These are phyloP conservation scores for Malurus splendens DNA, from an alignment of 2,797 vertebrate species.

Conservation along the genomic window DNA sequence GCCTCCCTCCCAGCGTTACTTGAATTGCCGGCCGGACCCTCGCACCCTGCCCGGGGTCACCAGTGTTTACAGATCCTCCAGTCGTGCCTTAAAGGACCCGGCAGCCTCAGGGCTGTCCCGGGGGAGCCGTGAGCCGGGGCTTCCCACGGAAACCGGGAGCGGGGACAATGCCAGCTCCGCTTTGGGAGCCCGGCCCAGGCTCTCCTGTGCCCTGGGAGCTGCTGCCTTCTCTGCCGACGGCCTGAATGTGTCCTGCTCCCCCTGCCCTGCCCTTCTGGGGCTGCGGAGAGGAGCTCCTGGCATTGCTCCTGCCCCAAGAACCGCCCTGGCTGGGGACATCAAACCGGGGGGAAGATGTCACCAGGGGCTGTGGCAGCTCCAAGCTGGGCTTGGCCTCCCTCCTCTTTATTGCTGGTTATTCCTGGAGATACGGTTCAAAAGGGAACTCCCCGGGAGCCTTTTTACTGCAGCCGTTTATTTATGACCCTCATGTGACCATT, in stretches of 20 bases:
- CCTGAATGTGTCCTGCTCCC: not conserved
- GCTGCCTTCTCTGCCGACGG: not conserved
- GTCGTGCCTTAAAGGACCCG: conserved; percentile 28
- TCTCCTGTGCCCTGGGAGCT: not conserved
- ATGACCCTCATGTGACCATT: not conserved
- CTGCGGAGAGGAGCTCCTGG: rapidly evolving
- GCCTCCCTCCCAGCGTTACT: not conserved
- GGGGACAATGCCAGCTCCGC: not conserved
- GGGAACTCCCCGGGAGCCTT: not conserved
- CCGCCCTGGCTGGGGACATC: rapidly evolving
- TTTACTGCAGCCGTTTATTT: not conserved
- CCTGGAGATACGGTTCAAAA: not conserved
- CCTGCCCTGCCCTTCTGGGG: not conserved
- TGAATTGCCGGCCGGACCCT: not conserved
- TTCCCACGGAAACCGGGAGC: not conserved
- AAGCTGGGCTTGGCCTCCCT: not conserved
- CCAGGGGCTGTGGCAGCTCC: not conserved
- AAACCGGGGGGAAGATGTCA: rapidly evolving
- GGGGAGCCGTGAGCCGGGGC: not conserved
- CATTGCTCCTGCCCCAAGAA: not conserved
- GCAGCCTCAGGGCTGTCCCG: not conserved
- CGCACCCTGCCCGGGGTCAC: not conserved
- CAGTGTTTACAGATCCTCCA: conserved; percentile 6
- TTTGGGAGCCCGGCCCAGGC: not conserved
- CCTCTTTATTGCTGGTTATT: not conserved